Percentiles rank a stretch among this genome's conserved stretches.
These are phyloP conservation scores for Acinonyx jubatus DNA, from an alignment of 2,113 vertebrate genomes.

Conservation along the genomic window DNA sequence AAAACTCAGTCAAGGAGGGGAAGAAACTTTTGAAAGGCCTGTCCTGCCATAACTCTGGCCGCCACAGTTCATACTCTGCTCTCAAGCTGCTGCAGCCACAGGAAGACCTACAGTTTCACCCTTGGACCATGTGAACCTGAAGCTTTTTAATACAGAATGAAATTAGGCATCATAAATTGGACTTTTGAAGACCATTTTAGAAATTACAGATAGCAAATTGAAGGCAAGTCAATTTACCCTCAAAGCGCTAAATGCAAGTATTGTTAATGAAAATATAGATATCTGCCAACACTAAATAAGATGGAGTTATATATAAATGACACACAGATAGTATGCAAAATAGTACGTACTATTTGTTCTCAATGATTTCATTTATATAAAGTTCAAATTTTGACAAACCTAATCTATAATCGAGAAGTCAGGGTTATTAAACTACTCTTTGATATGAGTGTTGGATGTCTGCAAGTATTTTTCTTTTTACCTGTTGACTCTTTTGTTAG, in stretches of 20 bases:
- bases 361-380: not conserved
- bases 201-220: not conserved
- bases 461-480: not conserved
- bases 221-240: not conserved
- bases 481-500: not conserved
- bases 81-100: too few species aligned
- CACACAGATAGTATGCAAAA: not conserved
- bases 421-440: not conserved
- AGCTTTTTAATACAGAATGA: not conserved
- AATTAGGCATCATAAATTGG: not conserved
- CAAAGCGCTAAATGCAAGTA: not conserved
- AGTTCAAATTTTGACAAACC: not conserved
- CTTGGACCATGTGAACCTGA: not conserved
- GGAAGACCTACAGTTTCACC: not conserved
- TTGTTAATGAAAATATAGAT: not conserved
- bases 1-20: not conserved
- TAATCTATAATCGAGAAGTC: not conserved
- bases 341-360: not conserved
- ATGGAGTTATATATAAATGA: not conserved
- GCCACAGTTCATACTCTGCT: not conserved
- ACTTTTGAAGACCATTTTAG: not conserved
- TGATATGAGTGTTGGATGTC: not conserved
- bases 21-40: not conserved
- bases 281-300: not conserved
- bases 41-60: not conserved